Conservation (phyloP, 1,140 invertebrate genomes). For the Pogonus chalceus region DNA sequence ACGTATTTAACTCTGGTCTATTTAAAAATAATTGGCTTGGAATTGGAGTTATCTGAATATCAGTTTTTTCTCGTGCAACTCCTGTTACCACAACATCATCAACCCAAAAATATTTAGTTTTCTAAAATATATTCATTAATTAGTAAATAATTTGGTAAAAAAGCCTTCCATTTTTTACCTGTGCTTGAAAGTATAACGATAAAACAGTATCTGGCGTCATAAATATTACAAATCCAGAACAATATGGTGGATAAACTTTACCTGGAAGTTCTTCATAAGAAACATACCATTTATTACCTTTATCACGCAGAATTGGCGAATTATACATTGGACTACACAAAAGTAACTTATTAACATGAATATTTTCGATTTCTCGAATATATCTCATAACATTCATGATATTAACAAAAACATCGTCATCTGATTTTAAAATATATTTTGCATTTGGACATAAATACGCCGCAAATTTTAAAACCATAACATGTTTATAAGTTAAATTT, state of each 20-base stretch:
- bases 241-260: slow-evolving; percentile 58
- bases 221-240: slow-evolving; percentile 64
- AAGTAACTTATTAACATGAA: slow-evolving; percentile 47
- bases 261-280: slow-evolving; percentile 53
- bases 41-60: slow-evolving; percentile 33
- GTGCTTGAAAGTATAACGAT: slow-evolving; percentile 50
- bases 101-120: slow-evolving; percentile 67
- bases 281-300: slow-evolving; percentile 70
- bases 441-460: slow-evolving; percentile 56
- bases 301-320: slow-evolving; percentile 45
- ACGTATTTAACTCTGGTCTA: too few relatives aligned
- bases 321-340: slow-evolving; percentile 43
- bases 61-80: slow-evolving; percentile 48
- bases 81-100: slow-evolving; percentile 78
- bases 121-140: too few relatives aligned
- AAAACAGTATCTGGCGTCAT: slow-evolving; percentile 61
- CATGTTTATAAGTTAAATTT: slow-evolving; percentile 82
- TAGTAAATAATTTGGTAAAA: too few relatives aligned
- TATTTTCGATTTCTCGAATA: slow-evolving; percentile 46
- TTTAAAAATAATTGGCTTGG: too few relatives aligned
- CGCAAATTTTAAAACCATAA: slow-evolving; percentile 75
- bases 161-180: too few relatives aligned
- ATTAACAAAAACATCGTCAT: slow-evolving; percentile 73
- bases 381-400: slow-evolving; percentile 49
- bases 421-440: slow-evolving; percentile 65